Base-by-base conservation (phyloP, 2,113 vertebrate species). In the Amia ocellicauda region DNA sequence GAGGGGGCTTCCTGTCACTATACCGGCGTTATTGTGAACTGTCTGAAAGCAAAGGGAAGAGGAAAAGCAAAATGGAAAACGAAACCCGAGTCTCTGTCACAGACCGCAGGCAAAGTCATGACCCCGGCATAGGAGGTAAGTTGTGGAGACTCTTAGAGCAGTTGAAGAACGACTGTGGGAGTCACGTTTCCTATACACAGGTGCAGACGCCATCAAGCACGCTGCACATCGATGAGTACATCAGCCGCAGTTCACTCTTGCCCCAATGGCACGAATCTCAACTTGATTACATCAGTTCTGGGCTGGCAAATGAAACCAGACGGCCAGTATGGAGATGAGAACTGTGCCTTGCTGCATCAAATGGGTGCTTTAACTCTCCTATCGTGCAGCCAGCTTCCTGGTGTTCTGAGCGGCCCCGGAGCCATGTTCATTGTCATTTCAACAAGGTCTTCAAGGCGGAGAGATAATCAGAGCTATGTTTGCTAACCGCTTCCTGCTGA, bases 1-100 rank as follows among this genome's bases (percentile, higher is more conserved):
- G 64, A 26, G 24, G 4, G 3, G 31, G 31, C 31, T 36, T 36
- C 31, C 31, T 60, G 19, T 45, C 26, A 22, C 45, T 60, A 43
- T 53, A n/a, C 31, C 23, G 49, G 54, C 64, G 26, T n/a, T 50
- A 24, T 23, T 23, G 22, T 24, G 51, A 9, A 11, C n/a, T 54
- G 51, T 64, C 41, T 13, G 61, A 29, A 52, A 40, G 62, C 49
- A 71, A 51, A 19, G 59, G 45, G 60, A 71, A 42, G 56, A 36
- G 49, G 29, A 19, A 11, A 43, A 40, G 16, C 14, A 23, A 23
- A 62, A 59, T 26, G 60, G 59, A 76, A 68, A 68, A 50, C 62
- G 22, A 52, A 66, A n/a, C 1, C 56, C 43, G 36, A n/a, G 41
- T 50, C 28, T 56, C 23, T 47, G 8, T 52, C 28, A 17, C 22